Base-by-base conservation (phyloP, 2,113 vertebrate species). In the Gymnarchus niloticus region DNA sequence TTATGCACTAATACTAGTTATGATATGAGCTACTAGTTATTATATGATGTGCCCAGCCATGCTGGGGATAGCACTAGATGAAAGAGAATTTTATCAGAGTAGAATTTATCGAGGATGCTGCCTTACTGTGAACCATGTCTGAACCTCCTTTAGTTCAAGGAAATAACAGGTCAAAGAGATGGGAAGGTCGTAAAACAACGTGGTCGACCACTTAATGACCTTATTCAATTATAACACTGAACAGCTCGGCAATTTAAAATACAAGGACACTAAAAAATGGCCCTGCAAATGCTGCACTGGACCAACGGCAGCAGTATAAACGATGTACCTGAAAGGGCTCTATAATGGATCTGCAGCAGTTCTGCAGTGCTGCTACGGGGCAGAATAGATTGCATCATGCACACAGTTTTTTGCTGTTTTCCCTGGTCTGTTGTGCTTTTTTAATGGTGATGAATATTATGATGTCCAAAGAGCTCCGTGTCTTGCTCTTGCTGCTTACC, bases 381-480 rank as follows among this genome's bases (percentile, higher is more conserved):
- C 14, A 17, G 28, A 73, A 19, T 73, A 33, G 65, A 37, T 73
- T 28, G 28, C 37, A 25, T 28, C 51, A 17, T 82, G 48, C n/a
- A 23, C n/a, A 51, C 80, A 33, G 25, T 6, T 33, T 33, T 9
- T 14, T 41, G 65, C 28, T 37, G 44, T 8, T 44, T n/a, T 78
- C n/a, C 76, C 44, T 41, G 76, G 41, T 48, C 41, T 48, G 76
- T 77, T 77, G 10, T 69, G 28, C n/a, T 54, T 78, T 78, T 78
- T n/a, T 48, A 46, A 48, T 9, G 51, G 51, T 82, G 80, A 82
- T 82, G 80, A 54, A 44, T 48, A 48, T 82, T 82, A 37, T n/a
- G 2, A 28, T 17, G 23, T 9, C 77, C 48, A 44, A 19, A 3
- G 77, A 51, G 9, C 10, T 1, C 10, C 23, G 44, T 51, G 77